Percentiles rank a stretch among this genome's conserved stretches.
Evolutionary conservation across 2,797 vertebrate species (phyloP).

Genomic region (Hippoglossus hippoglossus): DNA sequence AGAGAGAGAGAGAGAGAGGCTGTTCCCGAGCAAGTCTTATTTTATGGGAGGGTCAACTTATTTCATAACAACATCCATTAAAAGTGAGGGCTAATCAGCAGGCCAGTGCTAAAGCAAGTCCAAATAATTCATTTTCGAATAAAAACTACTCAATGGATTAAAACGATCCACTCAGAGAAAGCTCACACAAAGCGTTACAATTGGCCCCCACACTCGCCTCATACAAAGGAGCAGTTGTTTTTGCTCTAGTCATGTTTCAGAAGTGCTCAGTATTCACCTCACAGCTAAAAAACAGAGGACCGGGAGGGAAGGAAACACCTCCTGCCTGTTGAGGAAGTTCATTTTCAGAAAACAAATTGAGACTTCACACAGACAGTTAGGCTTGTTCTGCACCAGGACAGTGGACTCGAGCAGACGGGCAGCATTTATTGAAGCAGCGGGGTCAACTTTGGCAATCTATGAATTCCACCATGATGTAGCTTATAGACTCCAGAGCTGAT

Average conservation of each 20-base stretch:
- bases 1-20: background rate
- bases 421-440: constrained; percentile 34
- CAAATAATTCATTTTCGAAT: constrained; percentile 44
- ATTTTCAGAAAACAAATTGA: constrained; percentile 79
- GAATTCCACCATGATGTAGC: constrained; percentile 45
- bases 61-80: constrained; percentile 48
- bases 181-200: constrained; percentile 68
- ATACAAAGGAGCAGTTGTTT: constrained; percentile 82
- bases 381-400: constrained; percentile 38
- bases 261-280: constrained; percentile 82
- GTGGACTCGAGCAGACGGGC: constrained; percentile 31
- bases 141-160: constrained; percentile 51
- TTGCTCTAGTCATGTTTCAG: constrained; percentile 78
- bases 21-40: constrained; percentile 43
- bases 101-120: constrained; percentile 20
- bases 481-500: constrained; percentile 33
- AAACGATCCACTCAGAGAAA: constrained; percentile 53
- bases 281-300: constrained; percentile 74
- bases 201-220: constrained; percentile 59
- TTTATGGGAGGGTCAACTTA: constrained; percentile 54
- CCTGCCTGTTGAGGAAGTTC: constrained; percentile 82
- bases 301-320: constrained; percentile 81
- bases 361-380: constrained; percentile 63
- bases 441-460: constrained; percentile 54
- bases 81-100: constrained; percentile 35